These are phyloP conservation scores for Molanna angustata DNA, from an alignment of 2,888 invertebrate species.

Conservation along the genomic window DNA sequence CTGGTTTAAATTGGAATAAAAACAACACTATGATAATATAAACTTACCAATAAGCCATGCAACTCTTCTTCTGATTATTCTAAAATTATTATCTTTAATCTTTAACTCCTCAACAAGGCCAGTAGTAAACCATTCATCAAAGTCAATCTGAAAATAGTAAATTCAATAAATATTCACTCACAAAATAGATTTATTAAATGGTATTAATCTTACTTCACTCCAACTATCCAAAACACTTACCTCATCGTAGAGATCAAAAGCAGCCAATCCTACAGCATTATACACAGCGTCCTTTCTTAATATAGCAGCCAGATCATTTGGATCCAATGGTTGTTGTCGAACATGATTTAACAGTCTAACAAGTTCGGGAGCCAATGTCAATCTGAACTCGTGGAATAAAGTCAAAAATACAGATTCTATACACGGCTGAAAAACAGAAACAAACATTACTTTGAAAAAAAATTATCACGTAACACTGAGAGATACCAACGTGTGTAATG, in stretches of 20 bases:
- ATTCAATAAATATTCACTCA: background rate
- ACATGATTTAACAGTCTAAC: conserved; percentile 66
- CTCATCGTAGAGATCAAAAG: conserved; percentile 89
- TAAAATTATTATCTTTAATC: conserved; percentile 77
- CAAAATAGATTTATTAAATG: no score
- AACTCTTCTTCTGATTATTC: conserved; percentile 80
- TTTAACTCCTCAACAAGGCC: conserved; percentile 80
- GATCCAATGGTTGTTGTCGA: conserved; percentile 66
- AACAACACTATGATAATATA: no score
- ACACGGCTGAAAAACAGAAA: conserved; percentile 71
- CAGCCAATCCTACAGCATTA: conserved; percentile 84
- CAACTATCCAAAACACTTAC: no score
- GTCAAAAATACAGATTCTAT: conserved; percentile 83
- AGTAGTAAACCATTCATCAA: conserved; percentile 87
- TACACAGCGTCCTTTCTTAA: conserved; percentile 91
- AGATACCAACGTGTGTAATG: no score
- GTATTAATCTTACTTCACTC: no score
- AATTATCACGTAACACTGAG: no score
- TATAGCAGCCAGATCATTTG: conserved; percentile 74
- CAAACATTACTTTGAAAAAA: no score
- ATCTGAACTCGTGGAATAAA: conserved; percentile 76
- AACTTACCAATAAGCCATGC: conserved; percentile 74
- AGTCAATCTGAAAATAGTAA: conserved; percentile 67
- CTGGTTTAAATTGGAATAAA: no score
- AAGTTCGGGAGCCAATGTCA: conserved; percentile 70